Percentiles rank a stretch among this genome's conserved stretches.
Evolutionary conservation across 2,797 vertebrate genomes (phyloP).

Genomic region (Periophthalmus magnuspinnatus): DNA sequence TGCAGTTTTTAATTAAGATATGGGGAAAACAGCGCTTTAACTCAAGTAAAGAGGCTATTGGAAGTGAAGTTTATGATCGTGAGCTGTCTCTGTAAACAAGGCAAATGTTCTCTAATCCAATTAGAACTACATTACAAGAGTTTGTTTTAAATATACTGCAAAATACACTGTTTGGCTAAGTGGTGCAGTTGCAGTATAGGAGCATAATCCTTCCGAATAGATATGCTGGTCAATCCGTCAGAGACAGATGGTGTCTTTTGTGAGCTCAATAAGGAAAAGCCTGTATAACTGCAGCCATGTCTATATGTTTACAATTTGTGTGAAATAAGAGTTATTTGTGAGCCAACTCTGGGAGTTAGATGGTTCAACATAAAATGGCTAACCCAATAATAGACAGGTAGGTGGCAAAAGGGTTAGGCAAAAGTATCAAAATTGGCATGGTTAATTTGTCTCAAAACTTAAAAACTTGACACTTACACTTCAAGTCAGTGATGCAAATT

Average conservation of each 20-base stretch:
- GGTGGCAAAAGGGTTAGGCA: too few relatives aligned
- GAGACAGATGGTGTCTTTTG: conserved; percentile 45
- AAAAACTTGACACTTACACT: too few relatives aligned
- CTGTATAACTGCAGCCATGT: too few relatives aligned
- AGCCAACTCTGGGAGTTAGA: background rate
- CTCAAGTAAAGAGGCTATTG: conserved; percentile 12
- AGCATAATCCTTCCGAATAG: conserved; percentile 40
- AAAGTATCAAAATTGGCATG: too few relatives aligned
- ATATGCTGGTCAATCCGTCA: conserved; percentile 26
- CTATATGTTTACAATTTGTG: background rate
- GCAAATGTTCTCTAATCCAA: conserved; percentile 11
- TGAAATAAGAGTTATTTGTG: too few relatives aligned
- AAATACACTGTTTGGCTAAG: background rate
- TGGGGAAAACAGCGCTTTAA: conserved; percentile 8
- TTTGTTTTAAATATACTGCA: conserved; percentile 3
- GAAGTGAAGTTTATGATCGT: conserved; percentile 4
- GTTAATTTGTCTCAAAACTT: too few relatives aligned
- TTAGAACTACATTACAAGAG: conserved; percentile 6
- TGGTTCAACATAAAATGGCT: background rate
- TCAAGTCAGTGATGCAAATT: too few relatives aligned
- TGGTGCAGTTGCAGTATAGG: conserved; percentile 22
- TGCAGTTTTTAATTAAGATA: conserved; percentile 9
- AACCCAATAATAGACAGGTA: too few relatives aligned
- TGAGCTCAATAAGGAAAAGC: conserved; percentile 43
- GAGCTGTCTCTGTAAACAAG: conserved; percentile 1